Evolutionary conservation across 92 coral and sea anemone species (phyloP).

Genomic region (Phymanthus crucifer): DNA sequence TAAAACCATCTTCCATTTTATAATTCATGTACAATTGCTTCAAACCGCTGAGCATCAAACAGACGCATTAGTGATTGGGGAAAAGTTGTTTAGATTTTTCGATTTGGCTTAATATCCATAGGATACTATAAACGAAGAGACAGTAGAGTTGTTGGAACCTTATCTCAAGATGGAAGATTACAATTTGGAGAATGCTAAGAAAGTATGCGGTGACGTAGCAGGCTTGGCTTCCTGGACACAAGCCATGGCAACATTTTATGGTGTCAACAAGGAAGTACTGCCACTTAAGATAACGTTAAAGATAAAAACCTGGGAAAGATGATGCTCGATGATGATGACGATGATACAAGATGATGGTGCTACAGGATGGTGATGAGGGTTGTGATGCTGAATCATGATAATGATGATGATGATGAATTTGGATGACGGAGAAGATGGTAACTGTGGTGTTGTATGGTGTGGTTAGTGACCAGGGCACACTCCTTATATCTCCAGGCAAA

Average conservation of each 20-base stretch:
- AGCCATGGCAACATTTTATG: constrained; percentile 92
- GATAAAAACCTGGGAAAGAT: neutral
- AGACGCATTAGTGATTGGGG: neutral
- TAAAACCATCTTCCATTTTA: too few relatives aligned
- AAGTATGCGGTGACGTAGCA: constrained; percentile 98
- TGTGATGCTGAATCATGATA: neutral
- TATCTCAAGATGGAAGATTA: constrained; percentile 94
- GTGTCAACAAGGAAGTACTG: constrained; percentile 94
- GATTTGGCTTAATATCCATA: neutral
- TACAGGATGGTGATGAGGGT: neutral
- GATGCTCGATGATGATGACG: neutral
- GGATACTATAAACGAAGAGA: constrained; percentile 96
- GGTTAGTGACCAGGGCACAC: too few relatives aligned
- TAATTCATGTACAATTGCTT: too few relatives aligned
- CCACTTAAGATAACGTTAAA: constrained; percentile 82
- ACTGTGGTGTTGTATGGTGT: neutral
- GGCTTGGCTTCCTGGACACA: constrained; percentile 97
- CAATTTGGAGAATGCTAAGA: constrained; percentile 91
- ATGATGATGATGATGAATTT: too few relatives aligned
- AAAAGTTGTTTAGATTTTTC: too few relatives aligned
- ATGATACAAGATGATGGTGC: neutral
- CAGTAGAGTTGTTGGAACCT: constrained; percentile 87
- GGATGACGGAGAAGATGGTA: neutral
- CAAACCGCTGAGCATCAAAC: neutral
- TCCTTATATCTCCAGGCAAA: constrained; percentile 84